Evolutionary conservation across 2,888 invertebrate species (phyloP), one percentile per base, ranked within the genome.

Genomic region (Ptychoptera contaminata): DNA sequence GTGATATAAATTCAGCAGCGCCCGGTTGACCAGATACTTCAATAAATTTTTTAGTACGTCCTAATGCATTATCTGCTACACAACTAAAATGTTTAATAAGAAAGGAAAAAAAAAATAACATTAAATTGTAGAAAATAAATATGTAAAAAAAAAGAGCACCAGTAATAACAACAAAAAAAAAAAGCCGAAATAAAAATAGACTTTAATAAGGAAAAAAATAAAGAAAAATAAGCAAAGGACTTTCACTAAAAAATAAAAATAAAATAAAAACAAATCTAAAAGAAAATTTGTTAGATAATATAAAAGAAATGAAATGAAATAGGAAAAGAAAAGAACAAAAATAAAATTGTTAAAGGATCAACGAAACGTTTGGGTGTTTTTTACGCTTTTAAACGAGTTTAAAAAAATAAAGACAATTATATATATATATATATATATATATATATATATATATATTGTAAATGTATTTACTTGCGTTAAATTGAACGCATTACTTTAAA

Each of bases 1-100:
- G 69, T 47, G 76, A 76, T 47, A 74, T 68, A 50, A 78, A 73
- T 51, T 72, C 69, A 1, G 77, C 76, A 14, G 76, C 73, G 3
- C 77, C 76, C 1, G 78, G 79, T 48, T 73, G 70, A 10, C 78
- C 78, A 11, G 76, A 74, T 34, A 78, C 65, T 55, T 76, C 74
- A 53, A 78, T 76, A 54, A 73, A 75, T 54, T 70, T 71, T 56
- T 70, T 70, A 36, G 67, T 67, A 44, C 69, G 59, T 15, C 72
- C 72, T 11, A 71, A 55, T 2, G 67, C 65, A 58, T 73, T 73
- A 48, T 70, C 70, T 8, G 71, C 72, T 7, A 70, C 67, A 55
- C 72, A 73, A 51, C 70, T 69, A 53, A 30, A 32, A 32, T 23
- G 23, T 23, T 23, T 23, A 23, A 23, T 23, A 23, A 23, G 23